Conservation (phyloP, 2,888 invertebrate species). For the Tromatobia lineatoria region DNA sequence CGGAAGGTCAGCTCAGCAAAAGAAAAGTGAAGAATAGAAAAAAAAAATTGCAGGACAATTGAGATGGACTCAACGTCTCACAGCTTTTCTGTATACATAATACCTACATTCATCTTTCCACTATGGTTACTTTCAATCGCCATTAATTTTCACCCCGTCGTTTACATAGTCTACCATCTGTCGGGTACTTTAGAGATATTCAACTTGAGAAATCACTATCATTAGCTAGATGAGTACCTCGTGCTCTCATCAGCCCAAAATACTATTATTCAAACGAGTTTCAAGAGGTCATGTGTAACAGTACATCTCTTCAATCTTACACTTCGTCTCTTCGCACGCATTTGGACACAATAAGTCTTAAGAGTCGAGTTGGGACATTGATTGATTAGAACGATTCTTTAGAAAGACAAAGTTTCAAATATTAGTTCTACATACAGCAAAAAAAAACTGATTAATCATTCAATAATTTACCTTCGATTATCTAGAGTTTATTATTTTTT, state of each 20-base stretch:
- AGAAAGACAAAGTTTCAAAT: conserved; percentile 19
- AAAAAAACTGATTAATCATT: not conserved
- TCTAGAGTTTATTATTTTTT: not conserved
- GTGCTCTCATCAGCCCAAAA: not conserved
- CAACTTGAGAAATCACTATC: conserved; percentile 7
- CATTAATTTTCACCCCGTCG: not conserved
- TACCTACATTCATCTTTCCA: not conserved
- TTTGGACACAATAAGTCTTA: conserved; percentile 8
- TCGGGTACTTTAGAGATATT: not conserved
- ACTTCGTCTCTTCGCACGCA: not conserved
- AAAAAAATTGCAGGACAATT: not conserved
- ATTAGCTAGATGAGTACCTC: conserved; percentile 26
- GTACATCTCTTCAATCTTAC: not conserved
- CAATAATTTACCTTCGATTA: not conserved
- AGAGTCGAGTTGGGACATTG: conserved; percentile 1
- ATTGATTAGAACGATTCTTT: conserved; percentile 37
- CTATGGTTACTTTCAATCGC: not conserved
- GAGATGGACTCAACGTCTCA: not conserved
- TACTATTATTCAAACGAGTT: not conserved
- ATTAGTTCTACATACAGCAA: not conserved
- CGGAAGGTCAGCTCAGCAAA: no score
- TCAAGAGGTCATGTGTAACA: not conserved
- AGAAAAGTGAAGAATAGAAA: no score
- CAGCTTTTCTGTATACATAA: not conserved
- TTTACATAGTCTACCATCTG: not conserved